Evolutionary conservation across 1,140 invertebrate species (phyloP), one percentile per base, ranked within the genome.

Genomic region (Fopius arisanus): DNA sequence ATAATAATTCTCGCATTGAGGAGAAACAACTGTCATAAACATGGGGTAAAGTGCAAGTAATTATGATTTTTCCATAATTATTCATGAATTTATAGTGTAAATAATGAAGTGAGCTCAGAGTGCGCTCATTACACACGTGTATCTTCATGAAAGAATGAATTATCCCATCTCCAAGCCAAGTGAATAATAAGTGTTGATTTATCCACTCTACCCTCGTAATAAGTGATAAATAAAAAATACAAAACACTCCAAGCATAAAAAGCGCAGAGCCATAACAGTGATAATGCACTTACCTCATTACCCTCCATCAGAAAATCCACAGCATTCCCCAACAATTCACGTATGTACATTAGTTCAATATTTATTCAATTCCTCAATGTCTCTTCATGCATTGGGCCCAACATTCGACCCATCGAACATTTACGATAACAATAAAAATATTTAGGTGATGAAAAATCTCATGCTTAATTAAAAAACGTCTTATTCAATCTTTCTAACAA

Each of bases 311-410:
- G 12, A 21, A 37, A 37, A 37, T 37, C 33, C 33, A 37, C 33
- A 37, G 33, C 33, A 37, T 3, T 37, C 9, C 33, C 33, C 33
- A 37, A 37, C 68, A 41, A 37, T 26, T 72, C 70, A 72, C 59
- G 21, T 79, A 80, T 77, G 75, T 80, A 79, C 75, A 82, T 80
- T 78, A 78, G 33, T 37, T 37, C 7, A 37, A 37, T 37, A 3
- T 37, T 37, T 37, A 37, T 37, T 78, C 78, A 69, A 84, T 83
- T 83, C 12, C 33, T 37, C 33, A 81, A 76, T 80, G 77, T 78
- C 63, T 70, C 40, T 48, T 83, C 82, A 84, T 84, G 82, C 82
- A 84, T 75, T 75, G 75, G 78, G 75, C 77, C 78, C 75, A 75
- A 70, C 75, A 82, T 79, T 79, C 81, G 79, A 80, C 78, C 79